Conservation (phyloP, 1,140 invertebrate species). For the Notospermus geniculatus region DNA sequence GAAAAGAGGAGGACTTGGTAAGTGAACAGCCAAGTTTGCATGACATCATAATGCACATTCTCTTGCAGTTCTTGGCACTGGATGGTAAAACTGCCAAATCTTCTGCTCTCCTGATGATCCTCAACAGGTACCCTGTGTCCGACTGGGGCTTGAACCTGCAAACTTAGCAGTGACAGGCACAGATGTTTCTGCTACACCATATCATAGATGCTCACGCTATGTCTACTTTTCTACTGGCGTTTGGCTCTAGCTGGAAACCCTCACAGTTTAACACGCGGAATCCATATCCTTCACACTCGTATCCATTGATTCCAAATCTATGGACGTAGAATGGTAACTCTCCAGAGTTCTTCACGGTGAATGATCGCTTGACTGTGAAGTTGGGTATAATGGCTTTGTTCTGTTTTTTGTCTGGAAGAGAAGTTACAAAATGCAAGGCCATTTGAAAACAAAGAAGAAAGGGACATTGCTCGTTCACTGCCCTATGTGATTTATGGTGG, state of each 20-base stretch:
- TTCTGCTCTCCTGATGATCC: not conserved
- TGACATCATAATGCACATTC: no score
- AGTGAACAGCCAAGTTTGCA: not conserved
- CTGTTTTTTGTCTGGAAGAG: constrained; percentile 57
- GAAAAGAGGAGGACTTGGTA: constrained; percentile 39
- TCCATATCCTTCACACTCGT: constrained; percentile 80
- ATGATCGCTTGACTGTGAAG: constrained; percentile 78
- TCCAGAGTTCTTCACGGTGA: constrained; percentile 85
- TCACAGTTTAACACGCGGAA: constrained; percentile 82
- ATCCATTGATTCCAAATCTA: constrained; percentile 73
- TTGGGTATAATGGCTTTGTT: constrained; percentile 63
- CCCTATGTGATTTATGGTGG: no score
- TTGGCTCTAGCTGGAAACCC: constrained; percentile 76
- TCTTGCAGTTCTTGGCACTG: no score
- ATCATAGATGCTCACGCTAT: constrained; percentile 71
- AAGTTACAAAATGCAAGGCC: no score
- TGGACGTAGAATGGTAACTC: constrained; percentile 70
- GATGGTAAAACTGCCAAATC: not conserved
- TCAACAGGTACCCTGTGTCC: no score
- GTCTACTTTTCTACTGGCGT: constrained; percentile 80
- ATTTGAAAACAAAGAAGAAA: no score
- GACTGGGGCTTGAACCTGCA: no score
- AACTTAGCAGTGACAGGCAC: no score
- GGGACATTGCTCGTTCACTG: no score
- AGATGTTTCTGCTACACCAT: no score